phyloP scores from a whole-genome alignment of 2,113 vertebrate species.

The Megaceryle torquata region DNA sequence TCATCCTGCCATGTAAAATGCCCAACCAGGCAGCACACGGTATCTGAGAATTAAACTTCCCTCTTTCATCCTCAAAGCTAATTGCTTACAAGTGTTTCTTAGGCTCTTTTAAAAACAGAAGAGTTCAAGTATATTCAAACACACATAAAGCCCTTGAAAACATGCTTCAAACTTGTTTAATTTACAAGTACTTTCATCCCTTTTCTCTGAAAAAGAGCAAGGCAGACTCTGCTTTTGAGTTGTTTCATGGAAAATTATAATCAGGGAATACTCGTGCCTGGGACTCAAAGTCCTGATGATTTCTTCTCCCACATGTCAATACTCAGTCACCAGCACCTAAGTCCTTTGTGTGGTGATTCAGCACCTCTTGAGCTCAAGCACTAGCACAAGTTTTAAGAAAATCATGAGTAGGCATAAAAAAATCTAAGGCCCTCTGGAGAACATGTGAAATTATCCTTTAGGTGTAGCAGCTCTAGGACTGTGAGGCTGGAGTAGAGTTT shows the following conservation, averaged over 20 bases:
- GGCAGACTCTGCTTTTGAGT: neutral
- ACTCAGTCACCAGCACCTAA: neutral
- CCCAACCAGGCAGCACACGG: accelerated
- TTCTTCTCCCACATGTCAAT: neutral
- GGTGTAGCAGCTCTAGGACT: neutral
- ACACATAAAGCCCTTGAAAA: neutral
- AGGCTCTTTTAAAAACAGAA: neutral
- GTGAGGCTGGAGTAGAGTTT: neutral
- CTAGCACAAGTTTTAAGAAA: neutral
- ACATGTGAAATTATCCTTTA: neutral
- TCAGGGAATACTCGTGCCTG: neutral
- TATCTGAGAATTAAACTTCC: neutral
- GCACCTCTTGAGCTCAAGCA: neutral
- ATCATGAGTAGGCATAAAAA: neutral
- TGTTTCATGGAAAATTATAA: neutral
- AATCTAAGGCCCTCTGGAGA: neutral
- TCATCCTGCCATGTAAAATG: neutral
- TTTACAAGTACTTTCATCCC: neutral
- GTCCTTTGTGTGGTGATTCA: neutral
- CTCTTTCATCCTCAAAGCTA: neutral
- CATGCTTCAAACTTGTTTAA: neutral
- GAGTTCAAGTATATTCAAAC: neutral
- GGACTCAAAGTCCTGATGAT: neutral
- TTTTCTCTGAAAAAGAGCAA: neutral
- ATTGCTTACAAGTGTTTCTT: neutral